Conservation (phyloP, 2,888 invertebrate species). For the Nephrotoma appendiculata region DNA sequence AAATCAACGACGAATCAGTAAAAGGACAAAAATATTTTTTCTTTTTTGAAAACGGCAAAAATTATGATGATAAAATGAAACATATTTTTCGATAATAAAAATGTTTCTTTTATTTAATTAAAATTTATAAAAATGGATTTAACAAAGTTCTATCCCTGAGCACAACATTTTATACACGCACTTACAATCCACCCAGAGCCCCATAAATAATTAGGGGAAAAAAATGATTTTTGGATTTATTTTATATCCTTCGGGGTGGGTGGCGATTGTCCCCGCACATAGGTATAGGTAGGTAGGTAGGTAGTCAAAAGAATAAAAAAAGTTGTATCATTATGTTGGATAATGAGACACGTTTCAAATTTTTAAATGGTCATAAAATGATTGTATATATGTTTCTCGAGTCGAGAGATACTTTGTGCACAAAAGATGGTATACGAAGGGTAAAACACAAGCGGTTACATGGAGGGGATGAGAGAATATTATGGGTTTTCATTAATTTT, state of each 20-base stretch:
- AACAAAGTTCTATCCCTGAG: not conserved
- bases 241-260: not conserved
- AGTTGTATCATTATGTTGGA: not conserved
- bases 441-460: not conserved
- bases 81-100: not conserved
- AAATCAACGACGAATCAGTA: not conserved
- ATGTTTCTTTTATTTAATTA: not conserved
- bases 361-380: not conserved
- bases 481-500: not conserved
- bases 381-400: not conserved
- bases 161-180: not conserved
- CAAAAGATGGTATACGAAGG: not conserved
- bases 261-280: not conserved
- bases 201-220: not conserved
- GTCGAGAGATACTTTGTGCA: not conserved
- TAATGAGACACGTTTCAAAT: not conserved
- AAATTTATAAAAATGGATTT: not conserved
- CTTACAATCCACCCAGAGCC: not conserved
- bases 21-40: not conserved
- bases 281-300: not conserved
- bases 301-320: not conserved
- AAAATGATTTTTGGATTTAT: not conserved
- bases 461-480: not conserved
- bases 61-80: not conserved
- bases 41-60: not conserved